Evolutionary conservation across 2,113 vertebrate species (phyloP).

Genomic region (Gorsachius goisagi): DNA sequence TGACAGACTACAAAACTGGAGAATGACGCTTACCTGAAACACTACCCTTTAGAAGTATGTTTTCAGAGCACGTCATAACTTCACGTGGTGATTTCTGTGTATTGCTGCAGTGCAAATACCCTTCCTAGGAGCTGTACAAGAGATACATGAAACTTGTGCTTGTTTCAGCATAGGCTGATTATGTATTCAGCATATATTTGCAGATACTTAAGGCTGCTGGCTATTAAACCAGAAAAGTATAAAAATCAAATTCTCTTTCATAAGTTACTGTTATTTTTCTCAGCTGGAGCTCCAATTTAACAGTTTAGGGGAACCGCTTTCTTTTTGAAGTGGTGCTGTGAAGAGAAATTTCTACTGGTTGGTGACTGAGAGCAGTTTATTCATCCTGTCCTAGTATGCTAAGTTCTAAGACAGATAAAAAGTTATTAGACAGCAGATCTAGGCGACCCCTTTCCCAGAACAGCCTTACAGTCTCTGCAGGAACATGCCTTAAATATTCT

Average conservation of each 20-base stretch:
- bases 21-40: neutral
- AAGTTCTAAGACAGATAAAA: neutral
- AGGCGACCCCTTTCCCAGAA: neutral
- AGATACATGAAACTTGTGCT: neutral
- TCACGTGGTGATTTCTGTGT: neutral
- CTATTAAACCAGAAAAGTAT: constrained; percentile 25
- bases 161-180: constrained; percentile 1
- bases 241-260: constrained; percentile 19
- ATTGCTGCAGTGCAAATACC: neutral
- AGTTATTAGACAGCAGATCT: neutral
- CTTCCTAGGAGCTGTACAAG: neutral
- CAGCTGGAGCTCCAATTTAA: constrained; percentile 55
- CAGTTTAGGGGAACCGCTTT: constrained; percentile 8
- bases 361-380: constrained; percentile 24
- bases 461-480: neutral
- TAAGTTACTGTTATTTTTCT: constrained; percentile 58
- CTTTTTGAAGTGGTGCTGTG: constrained; percentile 28
- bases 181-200: constrained; percentile 11
- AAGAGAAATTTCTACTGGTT: constrained; percentile 13
- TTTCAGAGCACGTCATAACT: neutral
- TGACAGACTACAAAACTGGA: neutral
- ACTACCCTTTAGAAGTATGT: neutral
- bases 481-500: neutral
- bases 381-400: neutral
- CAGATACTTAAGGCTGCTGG: neutral